Percentiles rank a stretch among this genome's conserved stretches.
Evolutionary conservation across 2,888 invertebrate species (phyloP).

Genomic region (Himalopsyche kuldschensis): DNA sequence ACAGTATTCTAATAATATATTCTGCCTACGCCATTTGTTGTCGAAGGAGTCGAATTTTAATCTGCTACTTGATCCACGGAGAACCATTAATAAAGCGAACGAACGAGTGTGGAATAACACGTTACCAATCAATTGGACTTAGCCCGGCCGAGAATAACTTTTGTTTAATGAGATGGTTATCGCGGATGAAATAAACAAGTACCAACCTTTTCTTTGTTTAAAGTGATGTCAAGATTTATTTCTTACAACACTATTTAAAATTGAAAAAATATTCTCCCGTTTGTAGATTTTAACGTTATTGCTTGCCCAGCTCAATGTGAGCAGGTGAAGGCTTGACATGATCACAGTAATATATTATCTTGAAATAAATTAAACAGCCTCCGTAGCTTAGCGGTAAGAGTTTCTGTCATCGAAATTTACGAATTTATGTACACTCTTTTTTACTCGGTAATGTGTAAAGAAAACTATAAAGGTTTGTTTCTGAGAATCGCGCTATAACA

Average conservation of each 20-base stretch:
- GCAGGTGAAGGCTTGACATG: no score
- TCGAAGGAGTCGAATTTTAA: neutral
- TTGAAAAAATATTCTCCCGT: neutral
- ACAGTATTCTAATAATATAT: no score
- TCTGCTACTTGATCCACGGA: neutral
- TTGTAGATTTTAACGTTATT: no score
- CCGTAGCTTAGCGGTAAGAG: no score
- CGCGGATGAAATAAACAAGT: neutral
- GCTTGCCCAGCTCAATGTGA: no score
- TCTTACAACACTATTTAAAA: neutral
- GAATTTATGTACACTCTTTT: no score
- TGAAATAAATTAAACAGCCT: no score
- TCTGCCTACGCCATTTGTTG: neutral
- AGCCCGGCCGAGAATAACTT: neutral
- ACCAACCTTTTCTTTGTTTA: slow-evolving; percentile 5
- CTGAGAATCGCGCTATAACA: no score
- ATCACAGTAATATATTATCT: no score
- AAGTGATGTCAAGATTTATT: neutral
- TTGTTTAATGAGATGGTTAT: neutral
- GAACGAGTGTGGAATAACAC: slow-evolving; percentile 27
- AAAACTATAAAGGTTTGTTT: no score
- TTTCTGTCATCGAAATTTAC: no score
- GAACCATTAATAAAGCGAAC: neutral
- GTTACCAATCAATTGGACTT: slow-evolving; percentile 31
- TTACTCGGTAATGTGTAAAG: no score